Evolutionary conservation across 2,113 vertebrate genomes (phyloP).

Genomic region (Suricata suricatta): DNA sequence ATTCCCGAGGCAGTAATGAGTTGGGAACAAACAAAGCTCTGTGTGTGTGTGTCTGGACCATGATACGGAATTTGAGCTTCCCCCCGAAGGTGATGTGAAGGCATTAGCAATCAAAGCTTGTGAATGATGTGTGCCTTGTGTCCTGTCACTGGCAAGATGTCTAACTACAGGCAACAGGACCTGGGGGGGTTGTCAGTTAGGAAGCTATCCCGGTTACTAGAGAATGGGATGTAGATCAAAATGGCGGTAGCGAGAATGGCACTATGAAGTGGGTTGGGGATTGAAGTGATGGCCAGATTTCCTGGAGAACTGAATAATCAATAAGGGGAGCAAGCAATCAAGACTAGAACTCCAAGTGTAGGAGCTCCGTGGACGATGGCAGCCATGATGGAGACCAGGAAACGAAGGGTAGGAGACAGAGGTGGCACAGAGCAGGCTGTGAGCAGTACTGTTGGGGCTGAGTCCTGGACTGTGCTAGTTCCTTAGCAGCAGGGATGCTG

Average conservation of each 20-base stretch:
- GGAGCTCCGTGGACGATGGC: not conserved
- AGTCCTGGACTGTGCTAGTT: no score
- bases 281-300: not conserved
- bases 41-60: no score
- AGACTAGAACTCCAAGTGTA: not conserved
- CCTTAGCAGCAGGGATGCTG: not conserved
- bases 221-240: not conserved
- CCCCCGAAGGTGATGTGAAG: not conserved
- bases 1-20: not conserved
- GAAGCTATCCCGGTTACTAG: not conserved
- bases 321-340: not conserved
- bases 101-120: not conserved
- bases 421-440: no score
- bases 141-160: not conserved
- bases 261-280: not conserved
- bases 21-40: not conserved
- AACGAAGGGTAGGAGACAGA: not conserved
- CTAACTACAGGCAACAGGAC: not conserved
- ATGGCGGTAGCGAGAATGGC: no score
- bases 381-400: not conserved
- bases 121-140: not conserved
- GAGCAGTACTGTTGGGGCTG: not conserved
- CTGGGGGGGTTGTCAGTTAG: not conserved
- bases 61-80: no score
- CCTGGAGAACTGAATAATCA: not conserved